Conservation (phyloP, 1,140 invertebrate species). For the Daktulosphaira vitifoliae region DNA sequence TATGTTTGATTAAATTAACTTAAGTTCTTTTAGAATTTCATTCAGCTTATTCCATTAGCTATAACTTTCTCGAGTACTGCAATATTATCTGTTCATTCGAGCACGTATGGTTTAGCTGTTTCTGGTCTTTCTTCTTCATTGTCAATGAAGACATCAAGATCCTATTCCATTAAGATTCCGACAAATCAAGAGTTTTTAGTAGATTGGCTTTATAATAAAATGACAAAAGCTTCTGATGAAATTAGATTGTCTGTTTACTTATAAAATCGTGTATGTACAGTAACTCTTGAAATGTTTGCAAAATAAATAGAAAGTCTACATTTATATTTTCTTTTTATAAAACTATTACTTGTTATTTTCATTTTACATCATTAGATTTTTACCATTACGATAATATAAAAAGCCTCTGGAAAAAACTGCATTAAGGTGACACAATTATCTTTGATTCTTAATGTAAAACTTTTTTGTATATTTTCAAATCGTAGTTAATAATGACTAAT, state of each 20-base stretch:
- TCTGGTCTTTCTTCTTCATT: too few relatives aligned
- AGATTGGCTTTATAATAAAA: conserved; percentile 20
- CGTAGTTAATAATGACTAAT: too few relatives aligned
- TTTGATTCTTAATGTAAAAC: too few relatives aligned
- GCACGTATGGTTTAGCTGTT: too few relatives aligned
- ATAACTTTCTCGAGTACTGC: not conserved
- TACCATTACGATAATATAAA: too few relatives aligned
- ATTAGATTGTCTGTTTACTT: too few relatives aligned
- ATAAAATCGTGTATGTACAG: not conserved
- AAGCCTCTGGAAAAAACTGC: too few relatives aligned
- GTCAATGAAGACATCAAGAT: too few relatives aligned
- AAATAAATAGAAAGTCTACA: not conserved
- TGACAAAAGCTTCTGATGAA: too few relatives aligned
- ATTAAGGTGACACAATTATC: too few relatives aligned
- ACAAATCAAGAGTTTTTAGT: conserved; percentile 29
- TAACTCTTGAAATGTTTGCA: not conserved
- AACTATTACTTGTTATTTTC: not conserved
- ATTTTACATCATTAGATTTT: not conserved
- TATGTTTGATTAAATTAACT: too few relatives aligned
- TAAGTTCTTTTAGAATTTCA: not conserved
- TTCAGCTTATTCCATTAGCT: conserved; percentile 23
- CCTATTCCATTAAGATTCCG: conserved; percentile 7
- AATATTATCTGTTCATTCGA: conserved; percentile 22
- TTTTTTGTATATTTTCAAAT: too few relatives aligned
- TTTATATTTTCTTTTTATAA: conserved; percentile 1